Evolutionary conservation across 2,888 invertebrate genomes (phyloP), one percentile per base, ranked within the genome.

Genomic region (Cephus runcator): DNA sequence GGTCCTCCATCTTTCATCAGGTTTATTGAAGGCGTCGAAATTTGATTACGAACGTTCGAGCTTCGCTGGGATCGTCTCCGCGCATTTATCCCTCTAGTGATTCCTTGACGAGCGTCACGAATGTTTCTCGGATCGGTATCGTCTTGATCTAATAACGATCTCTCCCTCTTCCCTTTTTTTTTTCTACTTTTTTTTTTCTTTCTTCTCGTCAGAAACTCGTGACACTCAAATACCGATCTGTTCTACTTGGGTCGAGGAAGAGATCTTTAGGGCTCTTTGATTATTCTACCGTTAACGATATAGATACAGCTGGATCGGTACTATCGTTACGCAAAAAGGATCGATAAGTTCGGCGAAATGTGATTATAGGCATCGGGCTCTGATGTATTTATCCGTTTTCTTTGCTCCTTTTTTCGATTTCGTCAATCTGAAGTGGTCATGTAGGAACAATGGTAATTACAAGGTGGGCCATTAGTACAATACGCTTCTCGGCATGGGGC

Each of bases 401-500:
- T 35, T 74, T 36, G 74, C 36, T 34, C 23, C 74, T 36, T 34
- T 34, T 74, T 36, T 77, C 68, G 76, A 82, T 84, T 82, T 79
- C 77, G 78, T 79, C 79, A 80, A 81, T 83, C 79, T 76, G 78
- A 79, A 76, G 80, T 75, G 81, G 78, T 83, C 85, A 83, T 79
- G 83, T 80, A 74, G 79, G 80, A 84, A 87, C 85, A 87, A 87
- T 87, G 82, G 85, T 85, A 87, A 87, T 87, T 87, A 87, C 87
- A 85, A 84, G 84, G 80, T 78, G 80, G 83, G 79, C 85, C 84
- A 85, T 87, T 87, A 85, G 82, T 82, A 84, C 86, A 86, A 86
- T 85, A 83, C 82, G 79, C 81, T 79, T 84, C 85, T 81, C 87
- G 79, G 81, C 86, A 86, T 86, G 86, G 84, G 86, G 86, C 86